These are phyloP conservation scores for Torymus tubicola DNA, from an alignment of 2,888 invertebrate species.

Conservation along the genomic window DNA sequence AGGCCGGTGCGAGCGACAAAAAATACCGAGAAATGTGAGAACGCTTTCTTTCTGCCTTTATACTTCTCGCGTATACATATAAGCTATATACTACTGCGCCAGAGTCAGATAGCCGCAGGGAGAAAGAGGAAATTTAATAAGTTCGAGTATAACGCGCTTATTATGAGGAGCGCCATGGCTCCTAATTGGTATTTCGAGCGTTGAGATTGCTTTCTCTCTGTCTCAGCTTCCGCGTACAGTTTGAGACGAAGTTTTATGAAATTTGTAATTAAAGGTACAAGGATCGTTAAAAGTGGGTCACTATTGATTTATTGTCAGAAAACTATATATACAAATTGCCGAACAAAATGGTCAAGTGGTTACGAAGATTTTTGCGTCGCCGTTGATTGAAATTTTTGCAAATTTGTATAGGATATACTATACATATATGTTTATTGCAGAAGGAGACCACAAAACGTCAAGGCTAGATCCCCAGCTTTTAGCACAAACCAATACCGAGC, in stretches of 20 bases:
- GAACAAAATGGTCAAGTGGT: no score
- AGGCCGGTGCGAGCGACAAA: constrained; percentile 32
- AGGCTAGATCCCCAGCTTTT: neutral
- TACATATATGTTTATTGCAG: constrained; percentile 2
- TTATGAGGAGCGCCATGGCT: neutral
- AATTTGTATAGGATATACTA: no score
- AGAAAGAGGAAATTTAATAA: constrained; percentile 19
- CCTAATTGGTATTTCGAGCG: constrained; percentile 30
- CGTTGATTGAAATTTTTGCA: no score
- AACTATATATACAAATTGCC: no score
- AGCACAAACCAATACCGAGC: constrained; percentile 12
- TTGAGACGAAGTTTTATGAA: neutral
- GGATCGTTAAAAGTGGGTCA: no score
- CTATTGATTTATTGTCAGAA: no score
- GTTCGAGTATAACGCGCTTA: constrained; percentile 30
- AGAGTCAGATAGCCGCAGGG: neutral
- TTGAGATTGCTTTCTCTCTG: neutral
- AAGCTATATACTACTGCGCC: no score
- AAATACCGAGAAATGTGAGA: constrained; percentile 48
- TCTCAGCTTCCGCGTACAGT: no score
- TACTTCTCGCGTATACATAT: neutral
- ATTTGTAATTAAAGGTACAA: neutral
- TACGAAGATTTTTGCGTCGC: no score
- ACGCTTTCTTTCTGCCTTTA: constrained; percentile 12
- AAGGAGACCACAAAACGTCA: neutral